A percentile compares a stretch with the other conserved stretches of the same genome.
Conservation (phyloP, 2,888 invertebrate species). For the Lycaena phlaeas region DNA sequence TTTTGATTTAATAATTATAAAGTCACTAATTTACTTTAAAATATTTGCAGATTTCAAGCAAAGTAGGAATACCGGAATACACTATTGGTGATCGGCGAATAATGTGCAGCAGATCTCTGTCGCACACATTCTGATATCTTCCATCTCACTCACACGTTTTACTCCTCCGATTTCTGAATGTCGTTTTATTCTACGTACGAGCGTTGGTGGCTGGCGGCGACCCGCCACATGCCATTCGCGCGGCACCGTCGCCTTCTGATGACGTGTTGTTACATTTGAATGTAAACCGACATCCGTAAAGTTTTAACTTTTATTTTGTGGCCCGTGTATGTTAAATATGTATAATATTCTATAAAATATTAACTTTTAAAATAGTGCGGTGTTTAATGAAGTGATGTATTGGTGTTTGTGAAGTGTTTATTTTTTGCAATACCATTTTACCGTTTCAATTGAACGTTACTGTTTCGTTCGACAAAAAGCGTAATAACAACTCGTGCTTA, state of each 20-base stretch:
- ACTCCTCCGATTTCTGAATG: conserved; percentile 34
- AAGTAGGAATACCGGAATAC: too few relatives aligned
- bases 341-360: conserved; percentile 32
- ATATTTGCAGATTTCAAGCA: too few relatives aligned
- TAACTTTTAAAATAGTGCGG: conserved; percentile 42
- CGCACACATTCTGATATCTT: conserved; percentile 21
- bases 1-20: too few relatives aligned
- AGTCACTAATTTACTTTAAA: too few relatives aligned
- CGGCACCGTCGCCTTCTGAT: conserved; percentile 43
- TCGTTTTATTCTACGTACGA: conserved; percentile 41
- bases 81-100: too few relatives aligned
- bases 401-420: conserved; percentile 43
- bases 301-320: conserved; percentile 54
- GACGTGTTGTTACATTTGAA: conserved; percentile 34
- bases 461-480: conserved; percentile 62
- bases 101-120: conserved; percentile 24
- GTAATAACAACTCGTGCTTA: conserved; percentile 50
- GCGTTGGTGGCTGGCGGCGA: conserved; percentile 20
- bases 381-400: conserved; percentile 35
- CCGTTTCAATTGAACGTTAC: conserved; percentile 66
- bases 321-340: conserved; percentile 29
- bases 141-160: conserved; percentile 32
- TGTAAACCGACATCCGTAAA: conserved; percentile 50
- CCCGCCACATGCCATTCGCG: conserved; percentile 34
- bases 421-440: conserved; percentile 54